Percentiles rank a stretch among this genome's conserved stretches.
These are phyloP conservation scores for Schlechtendalia chinensis DNA, from an alignment of 1,140 invertebrate species.

Conservation along the genomic window DNA sequence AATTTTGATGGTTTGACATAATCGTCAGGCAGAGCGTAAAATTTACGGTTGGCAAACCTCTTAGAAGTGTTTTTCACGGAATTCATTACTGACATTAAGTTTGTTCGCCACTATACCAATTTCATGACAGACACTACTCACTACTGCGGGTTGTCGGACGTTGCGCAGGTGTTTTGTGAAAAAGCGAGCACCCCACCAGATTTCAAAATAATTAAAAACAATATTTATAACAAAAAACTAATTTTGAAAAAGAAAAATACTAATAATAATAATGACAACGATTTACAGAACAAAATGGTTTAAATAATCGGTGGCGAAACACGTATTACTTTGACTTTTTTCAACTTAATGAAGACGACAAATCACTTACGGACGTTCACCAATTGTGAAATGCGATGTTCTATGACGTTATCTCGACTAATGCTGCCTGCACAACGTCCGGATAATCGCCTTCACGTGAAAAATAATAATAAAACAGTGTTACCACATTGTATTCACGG, in stretches of 20 bases:
- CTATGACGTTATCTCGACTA: no score
- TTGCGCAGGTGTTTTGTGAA: background rate
- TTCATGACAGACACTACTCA: constrained; percentile 5
- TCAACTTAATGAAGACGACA: no score
- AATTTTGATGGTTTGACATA: constrained; percentile 53
- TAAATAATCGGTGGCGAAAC: background rate
- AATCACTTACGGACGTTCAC: no score
- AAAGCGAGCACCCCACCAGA: no score
- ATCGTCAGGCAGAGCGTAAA: constrained; percentile 59
- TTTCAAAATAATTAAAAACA: background rate
- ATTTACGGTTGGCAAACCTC: constrained; percentile 59
- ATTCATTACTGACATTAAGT: constrained; percentile 14
- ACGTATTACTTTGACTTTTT: no score
- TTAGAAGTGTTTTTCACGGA: constrained; percentile 54
- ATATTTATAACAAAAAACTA: background rate
- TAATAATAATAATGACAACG: background rate
- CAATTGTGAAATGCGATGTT: no score
- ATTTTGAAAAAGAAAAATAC: background rate
- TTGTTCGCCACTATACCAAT: background rate
- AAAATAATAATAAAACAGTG: no score
- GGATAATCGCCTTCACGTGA: no score
- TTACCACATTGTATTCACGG: no score
- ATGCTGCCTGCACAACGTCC: no score
- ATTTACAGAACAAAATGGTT: background rate
- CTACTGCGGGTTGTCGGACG: no score